phyloP scores from a whole-genome alignment of 1,140 invertebrate species.

The Hesperophylax magnus region DNA sequence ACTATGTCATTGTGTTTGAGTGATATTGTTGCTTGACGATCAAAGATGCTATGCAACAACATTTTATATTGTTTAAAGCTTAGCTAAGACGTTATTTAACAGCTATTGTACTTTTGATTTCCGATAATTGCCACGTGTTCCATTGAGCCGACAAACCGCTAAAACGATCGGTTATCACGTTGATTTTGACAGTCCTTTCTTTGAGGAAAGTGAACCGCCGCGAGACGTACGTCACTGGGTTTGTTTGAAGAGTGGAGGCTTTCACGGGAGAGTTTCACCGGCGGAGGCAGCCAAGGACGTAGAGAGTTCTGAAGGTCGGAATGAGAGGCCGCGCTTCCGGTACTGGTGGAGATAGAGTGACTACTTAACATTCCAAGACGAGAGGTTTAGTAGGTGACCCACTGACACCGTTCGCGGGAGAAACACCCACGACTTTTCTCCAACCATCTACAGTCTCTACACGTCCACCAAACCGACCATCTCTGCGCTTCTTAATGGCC shows the following conservation, averaged over 20 bases:
- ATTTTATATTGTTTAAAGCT: too few species aligned
- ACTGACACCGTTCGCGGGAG: slow-evolving; percentile 41
- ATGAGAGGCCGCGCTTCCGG: slow-evolving; percentile 32
- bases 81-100: too few species aligned
- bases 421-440: slow-evolving; percentile 15
- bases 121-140: too few species aligned
- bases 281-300: slow-evolving; percentile 37
- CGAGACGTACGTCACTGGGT: background rate
- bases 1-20: too few species aligned
- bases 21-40: too few species aligned
- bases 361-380: slow-evolving; percentile 9
- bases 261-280: slow-evolving; percentile 25
- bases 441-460: background rate
- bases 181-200: background rate
- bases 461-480: background rate
- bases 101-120: too few species aligned
- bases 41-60: too few species aligned
- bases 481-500: background rate
- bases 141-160: too few species aligned
- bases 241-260: background rate
- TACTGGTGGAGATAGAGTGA: background rate
- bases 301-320: slow-evolving; percentile 44
- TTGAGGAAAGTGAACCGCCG: slow-evolving; percentile 1
- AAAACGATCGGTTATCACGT: background rate
- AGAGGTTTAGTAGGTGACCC: slow-evolving; percentile 42